Evolutionary conservation across 1,140 invertebrate species (phyloP), one percentile per base, ranked within the genome.

Genomic region (Scaptomyza montana): DNA sequence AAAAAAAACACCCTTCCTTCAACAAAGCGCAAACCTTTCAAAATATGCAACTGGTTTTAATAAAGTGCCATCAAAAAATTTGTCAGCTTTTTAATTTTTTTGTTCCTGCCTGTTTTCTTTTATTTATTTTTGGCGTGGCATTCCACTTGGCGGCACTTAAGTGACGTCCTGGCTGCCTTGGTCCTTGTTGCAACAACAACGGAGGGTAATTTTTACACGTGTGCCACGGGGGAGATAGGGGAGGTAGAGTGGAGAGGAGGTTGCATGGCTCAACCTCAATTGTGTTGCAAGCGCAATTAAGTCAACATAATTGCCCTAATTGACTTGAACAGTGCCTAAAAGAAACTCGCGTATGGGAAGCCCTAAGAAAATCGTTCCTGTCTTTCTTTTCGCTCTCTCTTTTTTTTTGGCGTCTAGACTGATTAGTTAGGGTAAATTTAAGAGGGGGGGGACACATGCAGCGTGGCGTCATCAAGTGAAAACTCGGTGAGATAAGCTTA

Each of bases 221-320:
- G 82, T 85, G 80, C 71, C 41, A 25, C 53, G 21, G 21, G 21
- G 51, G 16, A 43, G 56, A 21, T 8, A 9, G 5, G 21, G 21
- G 21, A 56, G 16, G 39, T 61, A 21, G 12, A 9, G 5, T 8
- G 10, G n/a, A 8, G n/a, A 4, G 43, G 25, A 7, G 21, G 19
- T 6, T 12, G 36, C 10, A 16, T 0, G n/a, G 49, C 41, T 13
- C 19, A 57, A 66, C 66, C 47, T 61, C 68, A 85, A 76, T 76
- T 59, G 80, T 47, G 80, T 81, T 77, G 74, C 74, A 77, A 79
- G 76, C 82, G 81, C 82, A 87, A 87, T 87, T 87, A 87, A 82
- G 65, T 65, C 76, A 82, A 73, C 84, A 72, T 89, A 87, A 87
- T 87, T 89, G 84, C 75, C 84, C 78, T 87, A 87, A 87, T 87